Base-by-base conservation (phyloP, 2,113 vertebrate genomes). In the Neodon shergylaensis region DNA sequence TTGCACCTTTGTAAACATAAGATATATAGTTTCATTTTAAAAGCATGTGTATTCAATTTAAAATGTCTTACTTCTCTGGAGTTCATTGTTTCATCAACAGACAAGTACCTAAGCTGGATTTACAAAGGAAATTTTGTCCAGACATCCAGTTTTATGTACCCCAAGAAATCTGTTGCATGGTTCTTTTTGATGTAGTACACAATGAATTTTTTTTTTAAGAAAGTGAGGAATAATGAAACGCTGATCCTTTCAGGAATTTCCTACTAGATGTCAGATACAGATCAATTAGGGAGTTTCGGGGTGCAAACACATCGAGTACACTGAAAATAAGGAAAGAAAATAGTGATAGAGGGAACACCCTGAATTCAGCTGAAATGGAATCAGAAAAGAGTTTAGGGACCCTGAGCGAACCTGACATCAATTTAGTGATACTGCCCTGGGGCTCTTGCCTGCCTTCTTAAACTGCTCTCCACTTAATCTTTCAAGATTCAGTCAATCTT, bases 41-140 rank as follows among this genome's bases (percentile, higher is more conserved):
- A 89, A 52, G 24, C 82, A 90, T 66, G 16, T 94, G 81, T 85
- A 54, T 94, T 95, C 87, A 78, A 68, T 96, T 92, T 82, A 72
- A 90, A 77, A 83, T 36, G 10, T 49, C 28, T 91, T 39, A 72
- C 74, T 95, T 96, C 93, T 52, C 24, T 76, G n/a, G 28, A 66
- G 28, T 91, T 90, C 91, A 87, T 95, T 74, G 91, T 94, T 94
- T 84, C n/a, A 14, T 92, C 82, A 77, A 65, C 73, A 89, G 36
- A 74, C 21, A 61, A 91, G 10, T 42, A 91, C 36, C 42, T 82
- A 70, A 33, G 6, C 31, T 65, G 61, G 26, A 42, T 82, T 44
- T 47, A 61, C 14, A 73, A 79, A 93, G 17, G 22, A 39, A 92
- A 66, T 17, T 77, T n/a, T 76, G 61, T 85, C 79, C 47, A 81